Percentiles rank a stretch among this genome's conserved stretches.
Conservation (phyloP, 2,888 invertebrate species). For the Operophtera brumata region DNA sequence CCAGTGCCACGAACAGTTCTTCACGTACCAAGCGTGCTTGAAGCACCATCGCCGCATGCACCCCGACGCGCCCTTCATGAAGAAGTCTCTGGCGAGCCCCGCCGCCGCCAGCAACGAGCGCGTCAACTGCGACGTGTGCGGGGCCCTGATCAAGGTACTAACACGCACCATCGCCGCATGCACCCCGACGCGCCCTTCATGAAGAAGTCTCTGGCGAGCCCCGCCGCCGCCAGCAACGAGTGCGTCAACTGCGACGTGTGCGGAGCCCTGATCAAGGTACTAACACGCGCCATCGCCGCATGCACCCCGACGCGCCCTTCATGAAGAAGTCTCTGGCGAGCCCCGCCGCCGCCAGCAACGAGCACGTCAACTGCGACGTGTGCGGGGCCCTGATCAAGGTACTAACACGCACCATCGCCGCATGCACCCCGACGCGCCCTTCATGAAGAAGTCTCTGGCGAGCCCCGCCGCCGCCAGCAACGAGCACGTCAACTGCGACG, state of each 20-base stretch:
- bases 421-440: constrained; percentile 35
- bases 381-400: constrained; percentile 50
- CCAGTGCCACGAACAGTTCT: constrained; percentile 40
- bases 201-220: constrained; percentile 22
- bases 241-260: constrained; percentile 57
- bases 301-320: constrained; percentile 36
- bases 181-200: constrained; percentile 37
- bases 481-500: constrained; percentile 52
- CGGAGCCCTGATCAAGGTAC: constrained; percentile 45
- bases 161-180: constrained; percentile 38
- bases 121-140: constrained; percentile 58
- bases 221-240: constrained; percentile 35
- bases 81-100: constrained; percentile 26
- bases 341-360: constrained; percentile 34
- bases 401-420: constrained; percentile 37
- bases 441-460: constrained; percentile 27
- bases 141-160: constrained; percentile 42
- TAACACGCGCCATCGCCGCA: constrained; percentile 38
- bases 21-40: constrained; percentile 42
- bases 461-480: constrained; percentile 33
- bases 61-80: constrained; percentile 31
- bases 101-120: constrained; percentile 36
- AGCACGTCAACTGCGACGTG: constrained; percentile 53
- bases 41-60: constrained; percentile 45
- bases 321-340: constrained; percentile 26